Conservation (phyloP, 2,888 invertebrate species). For the Allygus modestus region DNA sequence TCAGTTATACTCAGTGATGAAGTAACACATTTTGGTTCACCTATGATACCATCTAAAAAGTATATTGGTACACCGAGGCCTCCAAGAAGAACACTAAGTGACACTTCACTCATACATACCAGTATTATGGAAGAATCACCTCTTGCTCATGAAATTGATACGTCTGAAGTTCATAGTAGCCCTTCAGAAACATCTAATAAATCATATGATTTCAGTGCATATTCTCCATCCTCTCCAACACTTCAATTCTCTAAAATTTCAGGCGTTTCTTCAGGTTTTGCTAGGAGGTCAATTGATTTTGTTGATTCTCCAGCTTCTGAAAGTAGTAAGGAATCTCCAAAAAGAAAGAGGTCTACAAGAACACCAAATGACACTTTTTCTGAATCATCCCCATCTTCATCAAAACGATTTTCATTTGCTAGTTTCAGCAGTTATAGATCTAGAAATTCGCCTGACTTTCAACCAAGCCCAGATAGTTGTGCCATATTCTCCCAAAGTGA, state of each 20-base stretch:
- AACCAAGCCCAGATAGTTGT: not conserved
- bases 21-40: conserved; percentile 15
- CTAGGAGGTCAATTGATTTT: conserved; percentile 36
- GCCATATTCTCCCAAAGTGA: not conserved
- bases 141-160: conserved; percentile 14
- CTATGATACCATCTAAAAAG: conserved; percentile 6
- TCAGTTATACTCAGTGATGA: not conserved
- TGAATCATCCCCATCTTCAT: conserved; percentile 4
- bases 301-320: not conserved
- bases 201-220: conserved; percentile 34
- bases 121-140: conserved; percentile 46
- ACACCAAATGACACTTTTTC: not conserved
- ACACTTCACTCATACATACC: conserved; percentile 16
- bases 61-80: conserved; percentile 36
- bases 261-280: not conserved
- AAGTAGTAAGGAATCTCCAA: not conserved
- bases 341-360: not conserved
- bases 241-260: conserved; percentile 41
- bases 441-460: not conserved
- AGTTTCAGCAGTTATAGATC: not conserved
- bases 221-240: conserved; percentile 48
- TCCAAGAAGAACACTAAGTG: not conserved
- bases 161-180: not conserved
- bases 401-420: conserved; percentile 11
- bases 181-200: not conserved